A percentile compares a stretch with the other conserved stretches of the same genome.
Conservation (phyloP, 2,888 invertebrate genomes). For the Dasypolia templi region DNA sequence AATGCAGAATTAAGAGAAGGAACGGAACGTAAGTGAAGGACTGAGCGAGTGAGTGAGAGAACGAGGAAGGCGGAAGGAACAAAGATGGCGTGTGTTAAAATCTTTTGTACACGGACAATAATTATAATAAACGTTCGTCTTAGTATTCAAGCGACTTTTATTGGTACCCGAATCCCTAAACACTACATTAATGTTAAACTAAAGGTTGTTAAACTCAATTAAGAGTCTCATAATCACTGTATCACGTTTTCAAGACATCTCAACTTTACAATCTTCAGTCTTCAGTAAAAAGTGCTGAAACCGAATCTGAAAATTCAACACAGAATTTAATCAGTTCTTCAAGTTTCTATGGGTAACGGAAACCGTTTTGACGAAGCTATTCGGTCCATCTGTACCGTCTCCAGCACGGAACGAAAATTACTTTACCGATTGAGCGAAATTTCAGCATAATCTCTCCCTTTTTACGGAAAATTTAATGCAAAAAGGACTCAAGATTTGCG, state of each 20-base stretch:
- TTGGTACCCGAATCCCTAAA: no score
- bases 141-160: no score
- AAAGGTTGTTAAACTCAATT: background rate
- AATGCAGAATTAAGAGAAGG: no score
- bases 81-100: no score
- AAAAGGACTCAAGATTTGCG: constrained; percentile 48
- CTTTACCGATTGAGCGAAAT: constrained; percentile 45
- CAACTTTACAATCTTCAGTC: constrained; percentile 1
- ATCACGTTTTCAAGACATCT: constrained; percentile 1
- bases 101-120: no score
- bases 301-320: constrained; percentile 19
- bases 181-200: no score
- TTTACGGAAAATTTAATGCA: constrained; percentile 56
- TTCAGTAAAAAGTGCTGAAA: constrained; percentile 17
- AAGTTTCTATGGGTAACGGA: constrained; percentile 25
- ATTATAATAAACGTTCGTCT: no score
- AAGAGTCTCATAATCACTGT: background rate
- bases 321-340: constrained; percentile 24
- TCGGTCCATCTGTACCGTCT: constrained; percentile 55
- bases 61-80: no score
- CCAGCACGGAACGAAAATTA: constrained; percentile 45
- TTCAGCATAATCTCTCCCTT: constrained; percentile 51
- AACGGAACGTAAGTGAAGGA: no score
- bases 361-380: constrained; percentile 49
- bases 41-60: no score